Conservation (phyloP, 2,888 invertebrate species). For the Diaphora mendica region DNA sequence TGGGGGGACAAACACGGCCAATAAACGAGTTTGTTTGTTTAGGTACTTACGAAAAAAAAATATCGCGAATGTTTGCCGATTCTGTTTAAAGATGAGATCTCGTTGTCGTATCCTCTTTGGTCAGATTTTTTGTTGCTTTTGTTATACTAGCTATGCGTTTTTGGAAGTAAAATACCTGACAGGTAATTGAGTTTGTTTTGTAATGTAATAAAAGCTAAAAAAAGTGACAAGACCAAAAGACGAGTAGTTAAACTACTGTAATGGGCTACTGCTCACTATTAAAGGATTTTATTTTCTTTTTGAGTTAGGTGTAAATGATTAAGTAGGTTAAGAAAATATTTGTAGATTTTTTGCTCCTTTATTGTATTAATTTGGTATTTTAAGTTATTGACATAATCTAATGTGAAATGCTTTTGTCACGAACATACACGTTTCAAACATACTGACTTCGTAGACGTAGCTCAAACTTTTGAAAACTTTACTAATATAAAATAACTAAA, state of each 20-base stretch:
- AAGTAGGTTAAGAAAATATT: no score
- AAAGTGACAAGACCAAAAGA: background rate
- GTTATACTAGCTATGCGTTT: background rate
- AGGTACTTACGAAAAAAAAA: conserved; percentile 58
- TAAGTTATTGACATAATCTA: no score
- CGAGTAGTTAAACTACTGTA: background rate
- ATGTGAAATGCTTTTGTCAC: no score
- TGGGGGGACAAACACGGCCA: conserved; percentile 71
- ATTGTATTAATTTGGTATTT: no score
- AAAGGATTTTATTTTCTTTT: background rate
- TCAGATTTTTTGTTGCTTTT: conserved; percentile 6
- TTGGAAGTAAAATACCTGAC: background rate
- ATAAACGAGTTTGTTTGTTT: conserved; percentile 74
- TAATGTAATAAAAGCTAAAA: background rate
- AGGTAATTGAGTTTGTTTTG: background rate
- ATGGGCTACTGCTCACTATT: background rate
- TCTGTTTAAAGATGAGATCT: conserved; percentile 59
- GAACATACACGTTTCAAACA: no score
- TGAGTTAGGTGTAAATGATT: no score
- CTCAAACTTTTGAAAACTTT: no score
- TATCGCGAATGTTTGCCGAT: conserved; percentile 32
- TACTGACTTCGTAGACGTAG: no score
- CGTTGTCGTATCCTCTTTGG: conserved; percentile 10
- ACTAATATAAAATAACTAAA: no score
- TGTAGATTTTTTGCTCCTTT: no score